These are phyloP conservation scores for Odocoileus hemionus DNA, from an alignment of 2,113 vertebrate genomes.

Conservation along the genomic window DNA sequence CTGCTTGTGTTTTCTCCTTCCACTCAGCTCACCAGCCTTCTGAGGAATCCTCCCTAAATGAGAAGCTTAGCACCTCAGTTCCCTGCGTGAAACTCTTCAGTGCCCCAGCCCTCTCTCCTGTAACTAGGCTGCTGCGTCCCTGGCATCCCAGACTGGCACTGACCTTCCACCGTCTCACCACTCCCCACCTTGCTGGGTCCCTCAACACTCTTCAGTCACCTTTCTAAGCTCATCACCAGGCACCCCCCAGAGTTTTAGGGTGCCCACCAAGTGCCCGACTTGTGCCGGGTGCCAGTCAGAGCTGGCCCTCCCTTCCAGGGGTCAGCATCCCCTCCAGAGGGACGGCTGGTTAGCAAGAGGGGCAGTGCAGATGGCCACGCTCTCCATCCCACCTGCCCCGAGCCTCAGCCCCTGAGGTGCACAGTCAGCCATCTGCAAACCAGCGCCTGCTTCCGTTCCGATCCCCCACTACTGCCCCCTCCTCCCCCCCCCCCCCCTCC, in stretches of 20 bases:
- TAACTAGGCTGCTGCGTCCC: background rate
- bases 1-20: background rate
- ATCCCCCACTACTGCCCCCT: background rate
- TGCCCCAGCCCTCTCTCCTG: fast-evolving
- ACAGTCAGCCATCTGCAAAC: fast-evolving
- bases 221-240: background rate
- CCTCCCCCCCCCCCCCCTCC: fast-evolving
- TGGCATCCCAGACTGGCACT: background rate
- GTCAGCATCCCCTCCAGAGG: background rate
- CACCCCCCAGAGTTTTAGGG: background rate
- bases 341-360: background rate
- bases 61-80: background rate
- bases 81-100: background rate
- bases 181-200: background rate
- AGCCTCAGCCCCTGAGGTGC: background rate
- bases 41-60: background rate
- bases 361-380: too few species aligned
- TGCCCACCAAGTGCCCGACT: background rate
- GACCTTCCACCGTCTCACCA: background rate
- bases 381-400: background rate
- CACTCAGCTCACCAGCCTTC: background rate
- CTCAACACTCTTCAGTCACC: background rate
- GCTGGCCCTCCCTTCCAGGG: background rate
- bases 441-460: fast-evolving
- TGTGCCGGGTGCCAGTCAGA: background rate